Percentiles rank a stretch among this genome's conserved stretches.
Conservation (phyloP, 2,797 vertebrate genomes). For the Scarus forsteni region DNA sequence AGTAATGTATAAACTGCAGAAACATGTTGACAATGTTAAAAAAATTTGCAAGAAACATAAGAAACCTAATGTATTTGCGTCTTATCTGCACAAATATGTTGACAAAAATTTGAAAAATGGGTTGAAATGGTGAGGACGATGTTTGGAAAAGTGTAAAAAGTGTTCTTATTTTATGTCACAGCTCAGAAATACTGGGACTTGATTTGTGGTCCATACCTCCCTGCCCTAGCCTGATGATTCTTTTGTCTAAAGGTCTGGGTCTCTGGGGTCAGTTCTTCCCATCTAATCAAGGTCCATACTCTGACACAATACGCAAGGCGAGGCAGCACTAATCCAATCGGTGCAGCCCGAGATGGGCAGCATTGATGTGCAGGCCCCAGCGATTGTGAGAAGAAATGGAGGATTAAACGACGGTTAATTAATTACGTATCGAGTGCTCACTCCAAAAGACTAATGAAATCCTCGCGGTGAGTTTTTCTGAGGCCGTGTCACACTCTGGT, state of each 20-base stretch:
- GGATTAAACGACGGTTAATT: slow-evolving; percentile 80
- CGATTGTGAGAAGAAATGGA: slow-evolving; percentile 74
- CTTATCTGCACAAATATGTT: no score
- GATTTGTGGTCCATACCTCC: no score
- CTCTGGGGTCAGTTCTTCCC: background rate
- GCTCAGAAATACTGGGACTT: no score
- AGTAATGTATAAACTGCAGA: no score
- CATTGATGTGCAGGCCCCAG: slow-evolving; percentile 71
- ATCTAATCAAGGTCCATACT: slow-evolving; percentile 44
- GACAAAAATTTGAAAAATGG: no score
- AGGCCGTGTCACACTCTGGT: slow-evolving; percentile 45
- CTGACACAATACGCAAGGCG: slow-evolving; percentile 44
- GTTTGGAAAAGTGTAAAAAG: no score
- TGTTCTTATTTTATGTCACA: no score
- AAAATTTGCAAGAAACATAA: no score
- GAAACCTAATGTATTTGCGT: no score
- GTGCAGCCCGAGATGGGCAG: slow-evolving; percentile 62
- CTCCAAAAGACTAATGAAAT: slow-evolving; percentile 71
- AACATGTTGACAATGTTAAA: no score
- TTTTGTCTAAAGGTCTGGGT: slow-evolving; percentile 5
- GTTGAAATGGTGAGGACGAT: no score
- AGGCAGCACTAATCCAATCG: slow-evolving; percentile 74
- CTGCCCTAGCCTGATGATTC: slow-evolving; percentile 19
- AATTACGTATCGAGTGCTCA: slow-evolving; percentile 78
- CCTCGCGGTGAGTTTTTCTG: slow-evolving; percentile 56